These are phyloP conservation scores for Ptychobarbus kaznakovi DNA, from an alignment of 2,797 vertebrate species.

Conservation along the genomic window DNA sequence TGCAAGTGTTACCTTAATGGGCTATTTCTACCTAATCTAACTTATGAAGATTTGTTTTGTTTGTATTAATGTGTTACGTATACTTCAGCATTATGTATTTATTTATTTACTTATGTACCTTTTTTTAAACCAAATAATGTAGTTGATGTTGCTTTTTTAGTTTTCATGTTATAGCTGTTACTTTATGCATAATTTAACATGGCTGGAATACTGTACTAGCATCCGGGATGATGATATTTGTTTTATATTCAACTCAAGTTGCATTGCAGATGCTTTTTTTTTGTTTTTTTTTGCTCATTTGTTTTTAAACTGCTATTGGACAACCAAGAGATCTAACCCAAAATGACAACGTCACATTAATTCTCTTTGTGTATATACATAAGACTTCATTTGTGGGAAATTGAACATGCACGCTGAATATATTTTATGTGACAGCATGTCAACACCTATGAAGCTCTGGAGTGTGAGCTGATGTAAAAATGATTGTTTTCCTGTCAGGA, in stretches of 20 bases:
- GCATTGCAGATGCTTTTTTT: not conserved
- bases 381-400: conserved; percentile 7
- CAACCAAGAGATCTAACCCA: not conserved
- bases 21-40: not conserved
- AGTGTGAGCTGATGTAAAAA: conserved; percentile 27
- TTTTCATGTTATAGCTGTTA: not conserved
- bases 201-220: not conserved
- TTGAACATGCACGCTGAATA: not conserved
- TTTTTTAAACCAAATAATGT: not conserved
- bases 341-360: not conserved
- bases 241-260: not conserved
- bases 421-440: conserved; percentile 31
- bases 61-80: not conserved
- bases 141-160: not conserved
- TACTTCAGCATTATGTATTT: not conserved
- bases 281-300: not conserved
- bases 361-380: not conserved
- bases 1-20: not conserved
- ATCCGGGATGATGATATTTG: not conserved
- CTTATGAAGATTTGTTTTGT: not conserved
- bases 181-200: not conserved
- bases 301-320: not conserved
- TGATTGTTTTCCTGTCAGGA: conserved; percentile 73
- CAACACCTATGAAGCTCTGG: not conserved
- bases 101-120: not conserved